phyloP scores from a whole-genome alignment of 2,888 invertebrate species.

The Tetrapedia diversipes region DNA sequence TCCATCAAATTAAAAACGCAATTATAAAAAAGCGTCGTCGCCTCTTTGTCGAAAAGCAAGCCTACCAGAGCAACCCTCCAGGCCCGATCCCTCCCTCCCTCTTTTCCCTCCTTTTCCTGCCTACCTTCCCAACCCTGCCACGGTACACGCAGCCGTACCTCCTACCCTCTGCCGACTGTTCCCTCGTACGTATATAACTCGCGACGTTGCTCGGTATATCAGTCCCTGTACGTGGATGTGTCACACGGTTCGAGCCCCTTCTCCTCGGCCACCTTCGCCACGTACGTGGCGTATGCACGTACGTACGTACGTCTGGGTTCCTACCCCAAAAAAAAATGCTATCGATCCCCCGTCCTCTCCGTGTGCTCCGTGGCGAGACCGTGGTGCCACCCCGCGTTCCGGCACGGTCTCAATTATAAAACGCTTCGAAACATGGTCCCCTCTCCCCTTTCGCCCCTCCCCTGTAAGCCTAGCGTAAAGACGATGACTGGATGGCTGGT shows the following conservation, averaged over 20 bases:
- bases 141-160: constrained; percentile 15
- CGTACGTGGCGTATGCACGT: constrained; percentile 23
- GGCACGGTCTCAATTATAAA: constrained; percentile 79
- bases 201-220: constrained; percentile 50
- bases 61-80: constrained; percentile 62
- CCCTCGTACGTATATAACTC: constrained; percentile 43
- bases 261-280: constrained; percentile 56
- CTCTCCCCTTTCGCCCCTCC: constrained; percentile 23
- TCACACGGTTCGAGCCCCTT: constrained; percentile 58
- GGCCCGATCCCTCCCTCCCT: constrained; percentile 33
- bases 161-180: constrained; percentile 27
- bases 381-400: constrained; percentile 25
- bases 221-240: constrained; percentile 60
- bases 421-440: constrained; percentile 77
- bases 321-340: constrained; percentile 74
- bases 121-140: constrained; percentile 1
- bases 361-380: constrained; percentile 31
- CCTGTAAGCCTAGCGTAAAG: constrained; percentile 60
- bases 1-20: constrained; percentile 82
- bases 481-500: constrained; percentile 62
- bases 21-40: constrained; percentile 80
- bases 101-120: constrained; percentile 25
- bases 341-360: constrained; percentile 72
- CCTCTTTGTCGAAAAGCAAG: constrained; percentile 79
- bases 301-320: constrained; percentile 68